Evolutionary conservation across 1,140 invertebrate genomes (phyloP).

Genomic region (Zaprionus ornatus): DNA sequence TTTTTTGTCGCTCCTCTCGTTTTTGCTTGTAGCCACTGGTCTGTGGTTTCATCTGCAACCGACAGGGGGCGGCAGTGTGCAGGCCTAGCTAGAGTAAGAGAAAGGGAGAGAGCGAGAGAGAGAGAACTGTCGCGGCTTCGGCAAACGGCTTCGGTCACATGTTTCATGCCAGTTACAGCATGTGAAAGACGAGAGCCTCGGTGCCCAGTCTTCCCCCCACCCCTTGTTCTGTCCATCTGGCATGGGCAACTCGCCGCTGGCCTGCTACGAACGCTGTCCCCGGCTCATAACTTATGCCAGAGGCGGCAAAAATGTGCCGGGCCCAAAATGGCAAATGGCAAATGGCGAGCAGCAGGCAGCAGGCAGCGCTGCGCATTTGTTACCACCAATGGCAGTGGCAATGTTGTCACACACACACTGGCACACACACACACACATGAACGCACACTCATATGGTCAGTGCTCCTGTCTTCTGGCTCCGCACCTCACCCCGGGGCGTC

Average conservation of each 20-base stretch:
- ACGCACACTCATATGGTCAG: constrained; percentile 9
- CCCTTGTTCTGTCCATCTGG: not conserved
- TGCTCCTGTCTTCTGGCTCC: not conserved
- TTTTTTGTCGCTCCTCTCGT: constrained; percentile 21
- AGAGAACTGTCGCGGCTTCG: constrained; percentile 28
- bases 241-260: not conserved
- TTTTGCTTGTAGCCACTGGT: constrained; percentile 35
- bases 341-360: constrained; percentile 54
- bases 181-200: constrained; percentile 27
- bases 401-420: constrained; percentile 61
- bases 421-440: constrained; percentile 21
- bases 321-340: constrained; percentile 59
- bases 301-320: constrained; percentile 47
- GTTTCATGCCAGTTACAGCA: constrained; percentile 74
- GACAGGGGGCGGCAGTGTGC: constrained; percentile 57
- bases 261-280: not conserved
- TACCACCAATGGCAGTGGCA: constrained; percentile 59
- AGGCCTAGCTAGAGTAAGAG: constrained; percentile 27
- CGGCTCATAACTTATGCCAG: constrained; percentile 73
- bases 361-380: constrained; percentile 66
- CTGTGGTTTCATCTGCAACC: constrained; percentile 75
- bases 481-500: constrained; percentile 49
- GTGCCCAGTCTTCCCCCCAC: not conserved
- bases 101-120: not conserved
- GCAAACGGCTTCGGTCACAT: constrained; percentile 66